Evolutionary conservation across 2,113 vertebrate genomes (phyloP), one percentile per base, ranked within the genome.

Genomic region (Atrichornis clamosus): DNA sequence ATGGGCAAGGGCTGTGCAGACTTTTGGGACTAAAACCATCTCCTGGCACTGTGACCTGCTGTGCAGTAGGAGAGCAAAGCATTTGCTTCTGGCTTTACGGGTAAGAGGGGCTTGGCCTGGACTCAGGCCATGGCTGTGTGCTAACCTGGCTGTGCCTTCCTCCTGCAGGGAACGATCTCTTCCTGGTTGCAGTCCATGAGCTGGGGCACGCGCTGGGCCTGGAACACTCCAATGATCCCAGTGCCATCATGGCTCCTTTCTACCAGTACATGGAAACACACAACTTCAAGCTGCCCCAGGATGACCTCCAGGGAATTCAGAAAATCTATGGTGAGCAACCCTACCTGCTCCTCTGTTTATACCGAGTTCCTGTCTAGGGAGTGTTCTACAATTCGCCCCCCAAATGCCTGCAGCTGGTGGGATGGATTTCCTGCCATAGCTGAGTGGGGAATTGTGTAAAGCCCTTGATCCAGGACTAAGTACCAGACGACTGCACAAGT

Each of bases 191-290:
- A 11, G 99, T 99, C 13, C 99, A 99, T 0, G 99, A 99, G 96
- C 89, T 99, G 97, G 99, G 99, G 26, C 99, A 99, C 0, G 99
- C 99, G 0, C 90, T 99, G 95, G 99, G 99, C 13, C 96, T 99
- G 97, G 99, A 99, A 33, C 99, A 99, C 96, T 99, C 99, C 92
- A 99, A 99, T 6, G 99, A 99, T 70, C 99, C 99, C 81, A 99
- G 98, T 8, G 99, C 99, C 44, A 99, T 99, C 97, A 99, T 99
- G 99, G 99, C 99, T 13, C 99, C 99, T 33, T 99, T 99, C 98
- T 99, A 99, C 97, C 99, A 99, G 98, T 99, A 99, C 97, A 99
- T 99, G 99, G 99, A 99, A 96, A 99, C 99, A 0, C 98, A 99
- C 97, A 99, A 99, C 98, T 99, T 99, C 98, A 99, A 99, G 84